phyloP scores from a whole-genome alignment of 2,888 invertebrate species.

The Mactromeris polynyma region DNA sequence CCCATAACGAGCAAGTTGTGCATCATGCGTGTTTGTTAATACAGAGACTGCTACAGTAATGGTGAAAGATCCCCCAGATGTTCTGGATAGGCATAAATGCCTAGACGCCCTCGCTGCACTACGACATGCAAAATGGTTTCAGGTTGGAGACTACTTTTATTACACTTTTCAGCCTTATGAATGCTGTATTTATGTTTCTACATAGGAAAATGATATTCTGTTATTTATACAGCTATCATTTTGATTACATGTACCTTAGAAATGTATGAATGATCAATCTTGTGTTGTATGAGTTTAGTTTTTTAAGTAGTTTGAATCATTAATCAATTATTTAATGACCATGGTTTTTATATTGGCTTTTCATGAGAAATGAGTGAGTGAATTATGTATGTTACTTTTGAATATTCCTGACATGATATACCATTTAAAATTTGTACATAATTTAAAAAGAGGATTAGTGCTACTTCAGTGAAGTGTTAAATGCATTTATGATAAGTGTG shows the following conservation, averaged over 20 bases:
- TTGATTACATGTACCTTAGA: neutral
- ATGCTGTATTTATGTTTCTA: conserved; percentile 7
- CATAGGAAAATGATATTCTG: conserved; percentile 20
- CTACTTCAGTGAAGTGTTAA: too few species aligned
- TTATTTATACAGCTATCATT: conserved; percentile 12
- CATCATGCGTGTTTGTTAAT: conserved; percentile 76
- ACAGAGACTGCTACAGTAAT: conserved; percentile 87
- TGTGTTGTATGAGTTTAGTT: conserved; percentile 27
- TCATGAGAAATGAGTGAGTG: neutral
- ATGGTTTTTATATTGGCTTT: neutral
- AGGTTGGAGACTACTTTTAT: conserved; percentile 91
- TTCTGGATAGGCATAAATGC: conserved; percentile 99
- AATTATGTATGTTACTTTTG: too few species aligned
- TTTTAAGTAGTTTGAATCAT: neutral
- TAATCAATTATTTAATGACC: neutral
- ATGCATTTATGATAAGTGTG: too few species aligned
- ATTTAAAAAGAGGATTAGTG: too few species aligned
- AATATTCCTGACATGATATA: too few species aligned
- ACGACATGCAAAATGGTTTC: conserved; percentile 99
- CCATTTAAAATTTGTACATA: too few species aligned
- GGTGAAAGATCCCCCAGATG: conserved; percentile 92
- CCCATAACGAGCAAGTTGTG: conserved; percentile 80
- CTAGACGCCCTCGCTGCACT: conserved; percentile 99
- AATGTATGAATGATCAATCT: conserved; percentile 72
- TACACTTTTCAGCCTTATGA: conserved; percentile 85